phyloP scores from a whole-genome alignment of 2,888 invertebrate species.

The Conomelus anceps region DNA sequence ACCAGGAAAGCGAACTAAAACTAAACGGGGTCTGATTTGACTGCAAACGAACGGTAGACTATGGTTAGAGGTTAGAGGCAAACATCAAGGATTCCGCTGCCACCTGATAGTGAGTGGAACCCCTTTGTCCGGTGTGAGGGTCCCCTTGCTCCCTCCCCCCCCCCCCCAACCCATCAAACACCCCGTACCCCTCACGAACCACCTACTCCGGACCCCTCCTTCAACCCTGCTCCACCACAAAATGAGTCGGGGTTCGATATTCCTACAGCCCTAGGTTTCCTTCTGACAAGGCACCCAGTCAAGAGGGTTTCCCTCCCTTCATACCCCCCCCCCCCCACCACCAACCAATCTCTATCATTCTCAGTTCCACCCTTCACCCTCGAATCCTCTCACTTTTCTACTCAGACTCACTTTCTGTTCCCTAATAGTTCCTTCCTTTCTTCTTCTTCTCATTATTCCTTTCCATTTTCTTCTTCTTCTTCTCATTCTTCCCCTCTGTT shows the following conservation, averaged over 20 bases:
- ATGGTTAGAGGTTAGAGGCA: background rate
- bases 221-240: background rate
- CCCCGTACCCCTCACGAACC: background rate
- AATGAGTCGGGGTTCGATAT: background rate
- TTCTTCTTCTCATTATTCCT: background rate
- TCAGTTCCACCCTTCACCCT: too few species aligned
- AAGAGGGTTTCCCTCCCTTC: background rate
- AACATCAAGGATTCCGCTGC: background rate
- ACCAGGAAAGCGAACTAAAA: background rate
- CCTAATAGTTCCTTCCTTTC: background rate
- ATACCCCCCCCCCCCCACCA: too few species aligned
- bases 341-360: too few species aligned
- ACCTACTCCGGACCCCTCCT: background rate
- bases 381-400: too few species aligned
- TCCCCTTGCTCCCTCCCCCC: background rate
- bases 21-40: background rate
- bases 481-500: background rate
- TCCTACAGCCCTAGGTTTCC: background rate
- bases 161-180: background rate
- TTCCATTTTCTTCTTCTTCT: background rate
- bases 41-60: background rate
- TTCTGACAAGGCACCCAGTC: background rate
- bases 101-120: background rate
- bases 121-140: background rate
- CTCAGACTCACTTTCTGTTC: too few species aligned